phyloP scores from a whole-genome alignment of 2,113 vertebrate genomes.

The Zapus hudsonius region DNA sequence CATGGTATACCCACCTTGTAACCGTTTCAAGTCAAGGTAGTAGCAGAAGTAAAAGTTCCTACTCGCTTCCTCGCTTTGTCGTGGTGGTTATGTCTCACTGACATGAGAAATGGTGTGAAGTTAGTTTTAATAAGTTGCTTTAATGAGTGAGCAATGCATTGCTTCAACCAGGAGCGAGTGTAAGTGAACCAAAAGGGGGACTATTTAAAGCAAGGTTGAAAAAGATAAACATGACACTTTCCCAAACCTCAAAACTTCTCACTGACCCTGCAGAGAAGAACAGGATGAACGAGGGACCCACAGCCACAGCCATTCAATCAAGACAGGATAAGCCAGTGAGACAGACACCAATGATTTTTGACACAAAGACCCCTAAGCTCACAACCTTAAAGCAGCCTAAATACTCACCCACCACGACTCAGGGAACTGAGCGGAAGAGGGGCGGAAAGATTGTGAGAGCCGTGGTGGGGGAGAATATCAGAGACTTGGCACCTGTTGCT shows the following conservation, averaged over 20 bases:
- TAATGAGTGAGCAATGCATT: neutral
- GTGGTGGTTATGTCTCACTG: neutral
- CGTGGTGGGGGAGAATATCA: no score
- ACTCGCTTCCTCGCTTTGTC: neutral
- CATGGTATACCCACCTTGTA: neutral
- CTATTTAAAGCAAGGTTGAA: neutral
- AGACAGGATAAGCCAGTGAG: no score
- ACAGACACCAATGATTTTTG: no score
- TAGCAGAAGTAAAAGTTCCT: neutral
- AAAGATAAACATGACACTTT: neutral
- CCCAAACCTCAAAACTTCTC: constrained; percentile 1
- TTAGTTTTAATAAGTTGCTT: constrained; percentile 5
- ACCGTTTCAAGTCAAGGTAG: neutral
- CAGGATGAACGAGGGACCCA: no score
- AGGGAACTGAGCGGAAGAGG: no score
- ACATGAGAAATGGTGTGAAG: constrained; percentile 37
- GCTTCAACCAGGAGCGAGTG: neutral
- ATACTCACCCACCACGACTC: no score
- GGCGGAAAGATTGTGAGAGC: no score
- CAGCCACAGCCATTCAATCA: no score
- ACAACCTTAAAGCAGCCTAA: no score
- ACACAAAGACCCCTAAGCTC: no score
- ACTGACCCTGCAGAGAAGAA: no score
- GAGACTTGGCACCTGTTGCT: no score
- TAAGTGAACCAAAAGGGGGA: neutral